Percentiles rank a stretch among this genome's conserved stretches.
Evolutionary conservation across 2,113 vertebrate genomes (phyloP).

Genomic region (Drymodes brunneopygia): DNA sequence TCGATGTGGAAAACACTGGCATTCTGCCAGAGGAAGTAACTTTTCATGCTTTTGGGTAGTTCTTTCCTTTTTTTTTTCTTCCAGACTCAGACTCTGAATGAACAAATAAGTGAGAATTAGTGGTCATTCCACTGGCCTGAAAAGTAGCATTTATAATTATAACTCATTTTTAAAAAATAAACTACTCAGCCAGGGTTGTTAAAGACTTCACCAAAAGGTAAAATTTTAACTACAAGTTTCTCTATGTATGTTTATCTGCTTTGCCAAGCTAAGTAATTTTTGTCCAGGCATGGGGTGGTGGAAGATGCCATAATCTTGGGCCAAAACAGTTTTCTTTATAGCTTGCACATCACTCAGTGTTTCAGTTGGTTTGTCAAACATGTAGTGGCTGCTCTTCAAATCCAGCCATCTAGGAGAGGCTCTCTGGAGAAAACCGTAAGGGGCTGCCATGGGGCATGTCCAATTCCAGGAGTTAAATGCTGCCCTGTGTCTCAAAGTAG

Average conservation of each 20-base stretch:
- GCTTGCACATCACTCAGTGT: conserved; percentile 6
- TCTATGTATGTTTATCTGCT: not conserved
- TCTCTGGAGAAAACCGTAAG: not conserved
- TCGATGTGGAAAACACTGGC: not conserved
- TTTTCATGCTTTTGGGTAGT: not conserved
- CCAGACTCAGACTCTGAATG: not conserved
- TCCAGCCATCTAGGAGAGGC: not conserved
- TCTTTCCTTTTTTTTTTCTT: not conserved
- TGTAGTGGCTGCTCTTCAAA: conserved; percentile 16
- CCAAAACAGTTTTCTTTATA: not conserved
- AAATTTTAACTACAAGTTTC: conserved; percentile 9
- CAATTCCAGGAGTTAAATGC: not conserved
- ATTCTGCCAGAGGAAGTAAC: not conserved
- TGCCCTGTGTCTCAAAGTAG: accelerated
- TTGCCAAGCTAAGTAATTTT: conserved; percentile 23
- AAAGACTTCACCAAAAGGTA: conserved; percentile 3
- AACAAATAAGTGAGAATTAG: not conserved
- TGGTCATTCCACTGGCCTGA: not conserved
- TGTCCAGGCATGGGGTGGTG: not conserved
- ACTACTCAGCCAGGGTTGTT: not conserved
- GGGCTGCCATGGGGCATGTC: not conserved
- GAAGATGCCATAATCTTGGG: conserved; percentile 9
- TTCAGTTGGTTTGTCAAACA: conserved; percentile 23
- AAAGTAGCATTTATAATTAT: not conserved
- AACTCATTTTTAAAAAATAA: not conserved